A percentile compares a stretch with the other conserved stretches of the same genome.
These are phyloP conservation scores for Microctenopoma steveboyesi DNA, from an alignment of 2,797 vertebrate genomes.

Conservation along the genomic window DNA sequence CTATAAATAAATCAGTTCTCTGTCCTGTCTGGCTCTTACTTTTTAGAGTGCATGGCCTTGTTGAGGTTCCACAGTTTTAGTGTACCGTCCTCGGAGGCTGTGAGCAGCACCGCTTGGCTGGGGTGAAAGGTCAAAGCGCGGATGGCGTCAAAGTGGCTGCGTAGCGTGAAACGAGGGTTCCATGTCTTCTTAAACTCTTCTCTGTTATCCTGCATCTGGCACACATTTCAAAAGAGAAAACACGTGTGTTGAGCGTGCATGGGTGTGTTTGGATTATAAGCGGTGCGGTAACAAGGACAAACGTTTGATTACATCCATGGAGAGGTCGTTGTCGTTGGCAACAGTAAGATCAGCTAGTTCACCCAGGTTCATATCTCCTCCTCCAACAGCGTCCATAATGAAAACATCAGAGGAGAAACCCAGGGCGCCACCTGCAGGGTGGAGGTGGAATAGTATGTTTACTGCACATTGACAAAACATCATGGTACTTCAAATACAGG, in stretches of 20 bases:
- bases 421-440: slow-evolving; percentile 84
- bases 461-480: not conserved
- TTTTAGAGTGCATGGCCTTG: slow-evolving; percentile 91
- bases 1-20: not conserved
- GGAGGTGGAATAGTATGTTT: slow-evolving; percentile 30
- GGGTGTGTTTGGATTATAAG: not conserved
- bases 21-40: slow-evolving; percentile 75
- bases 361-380: slow-evolving; percentile 92
- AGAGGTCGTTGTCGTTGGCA: slow-evolving; percentile 92
- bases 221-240: not conserved
- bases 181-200: slow-evolving; percentile 93
- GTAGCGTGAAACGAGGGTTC: slow-evolving; percentile 93
- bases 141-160: slow-evolving; percentile 92
- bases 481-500: slow-evolving; percentile 8
- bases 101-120: slow-evolving; percentile 87
- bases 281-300: not conserved
- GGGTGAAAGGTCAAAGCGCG: slow-evolving; percentile 91
- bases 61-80: slow-evolving; percentile 95
- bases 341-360: slow-evolving; percentile 94
- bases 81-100: slow-evolving; percentile 90
- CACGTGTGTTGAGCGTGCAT: not conserved
- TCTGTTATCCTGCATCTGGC: slow-evolving; percentile 88
- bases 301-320: slow-evolving; percentile 86
- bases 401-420: slow-evolving; percentile 92
- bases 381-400: slow-evolving; percentile 91